Conservation (phyloP, 2,113 vertebrate genomes). For the Oryzias woworae region DNA sequence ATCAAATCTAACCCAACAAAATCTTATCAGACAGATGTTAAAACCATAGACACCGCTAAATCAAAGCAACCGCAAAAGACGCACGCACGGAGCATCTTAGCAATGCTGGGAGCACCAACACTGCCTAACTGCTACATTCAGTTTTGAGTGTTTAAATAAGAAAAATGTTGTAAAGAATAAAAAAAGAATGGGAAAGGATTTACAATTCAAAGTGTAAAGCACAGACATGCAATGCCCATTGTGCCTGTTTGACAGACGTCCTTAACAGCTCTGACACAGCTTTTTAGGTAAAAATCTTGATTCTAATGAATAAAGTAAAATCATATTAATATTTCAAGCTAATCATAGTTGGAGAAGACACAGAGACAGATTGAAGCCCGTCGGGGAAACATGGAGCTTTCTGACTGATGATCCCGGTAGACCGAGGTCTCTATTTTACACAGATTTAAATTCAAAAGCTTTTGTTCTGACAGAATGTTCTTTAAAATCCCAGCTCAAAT, state of each 20-base stretch:
- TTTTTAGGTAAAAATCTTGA: slow-evolving; percentile 53
- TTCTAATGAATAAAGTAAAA: slow-evolving; percentile 76
- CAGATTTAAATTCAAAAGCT: slow-evolving; percentile 67
- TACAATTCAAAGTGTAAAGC: background rate
- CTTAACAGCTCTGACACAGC: slow-evolving; percentile 31
- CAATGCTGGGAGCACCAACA: no score
- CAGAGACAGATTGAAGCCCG: slow-evolving; percentile 75
- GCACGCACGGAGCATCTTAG: background rate
- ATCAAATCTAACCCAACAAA: slow-evolving; percentile 45
- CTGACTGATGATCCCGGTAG: slow-evolving; percentile 58
- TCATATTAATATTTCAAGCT: slow-evolving; percentile 74
- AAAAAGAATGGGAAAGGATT: no score
- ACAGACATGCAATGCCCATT: slow-evolving; percentile 33
- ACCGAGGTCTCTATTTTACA: slow-evolving; percentile 58
- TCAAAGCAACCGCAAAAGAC: slow-evolving; percentile 30
- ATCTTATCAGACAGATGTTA: slow-evolving; percentile 56
- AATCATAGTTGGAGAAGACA: slow-evolving; percentile 72
- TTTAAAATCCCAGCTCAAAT: slow-evolving; percentile 49
- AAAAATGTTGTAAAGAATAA: no score
- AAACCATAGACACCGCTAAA: slow-evolving; percentile 45
- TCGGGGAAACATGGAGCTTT: slow-evolving; percentile 50
- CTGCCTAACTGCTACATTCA: no score
- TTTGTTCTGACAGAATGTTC: slow-evolving; percentile 61
- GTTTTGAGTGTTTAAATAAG: no score
- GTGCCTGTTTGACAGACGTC: slow-evolving; percentile 29